Conservation (phyloP, 1,140 invertebrate genomes). For the Penaeus japonicus region DNA sequence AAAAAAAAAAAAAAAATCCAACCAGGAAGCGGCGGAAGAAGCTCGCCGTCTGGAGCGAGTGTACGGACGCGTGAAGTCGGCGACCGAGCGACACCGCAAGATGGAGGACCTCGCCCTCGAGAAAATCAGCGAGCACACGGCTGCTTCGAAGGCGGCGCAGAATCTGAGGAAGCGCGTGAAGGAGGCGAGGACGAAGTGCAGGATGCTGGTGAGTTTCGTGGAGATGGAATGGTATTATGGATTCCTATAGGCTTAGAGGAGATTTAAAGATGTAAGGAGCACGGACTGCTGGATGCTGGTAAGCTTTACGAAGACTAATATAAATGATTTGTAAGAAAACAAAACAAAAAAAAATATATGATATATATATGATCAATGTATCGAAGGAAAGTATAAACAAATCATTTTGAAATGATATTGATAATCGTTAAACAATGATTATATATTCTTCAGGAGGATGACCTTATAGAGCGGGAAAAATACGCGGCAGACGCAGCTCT, state of each 20-base stretch:
- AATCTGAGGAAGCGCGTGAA: slow-evolving; percentile 10
- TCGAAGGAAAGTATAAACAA: too few relatives aligned
- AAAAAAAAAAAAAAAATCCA: too few relatives aligned
- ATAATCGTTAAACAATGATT: background rate
- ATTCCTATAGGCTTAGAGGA: too few relatives aligned
- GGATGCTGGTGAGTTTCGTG: too few relatives aligned
- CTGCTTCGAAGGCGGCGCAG: slow-evolving; percentile 2
- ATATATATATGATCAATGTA: too few relatives aligned
- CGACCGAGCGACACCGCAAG: slow-evolving; percentile 13
- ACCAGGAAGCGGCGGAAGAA: slow-evolving; percentile 19
- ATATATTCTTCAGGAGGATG: slow-evolving; percentile 21
- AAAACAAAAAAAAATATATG: too few relatives aligned
- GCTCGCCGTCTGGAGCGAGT: background rate
- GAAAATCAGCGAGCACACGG: slow-evolving; percentile 33
- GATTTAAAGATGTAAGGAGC: too few relatives aligned
- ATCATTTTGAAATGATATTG: background rate
- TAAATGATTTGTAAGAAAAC: too few relatives aligned
- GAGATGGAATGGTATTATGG: too few relatives aligned
- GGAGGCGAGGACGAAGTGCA: slow-evolving; percentile 25
- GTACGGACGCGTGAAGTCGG: background rate
- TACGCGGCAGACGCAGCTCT: slow-evolving; percentile 17
- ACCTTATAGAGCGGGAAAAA: slow-evolving; percentile 32
- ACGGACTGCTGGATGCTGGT: background rate
- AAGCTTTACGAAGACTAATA: background rate
- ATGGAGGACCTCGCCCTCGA: slow-evolving; percentile 37